Evolutionary conservation across 2,797 vertebrate species (phyloP), one percentile per base, ranked within the genome.

Genomic region (Kryptolebias ocellatus): DNA sequence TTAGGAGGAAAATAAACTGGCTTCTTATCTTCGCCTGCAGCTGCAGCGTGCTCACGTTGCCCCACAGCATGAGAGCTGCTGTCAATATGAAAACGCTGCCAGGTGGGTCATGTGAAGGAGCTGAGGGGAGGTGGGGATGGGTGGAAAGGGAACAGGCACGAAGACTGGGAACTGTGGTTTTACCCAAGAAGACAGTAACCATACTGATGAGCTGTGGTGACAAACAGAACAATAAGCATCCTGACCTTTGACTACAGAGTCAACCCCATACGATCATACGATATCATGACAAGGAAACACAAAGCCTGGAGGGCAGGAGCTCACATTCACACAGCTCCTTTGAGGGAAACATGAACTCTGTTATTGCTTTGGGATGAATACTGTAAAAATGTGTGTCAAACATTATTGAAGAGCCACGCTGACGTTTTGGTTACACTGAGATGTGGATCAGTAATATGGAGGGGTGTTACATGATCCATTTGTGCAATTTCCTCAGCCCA

Each of bases 21-120:
- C 10, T 73, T 86, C 86, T 91, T 92, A 92, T 91, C 90, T 91
- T 74, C 42, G 80, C 74, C 72, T 74, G 79, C 88, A 91, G 88
- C 87, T 79, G 83, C 82, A 80, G 74, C 17, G 61, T 78, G 80
- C 82, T 81, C 67, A 67, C 29, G 15, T 53, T 69, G 67, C 60
- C 79, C 81, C 84, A 67, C 69, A 71, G 81, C 76, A 65, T 15
- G 31, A 81, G 61, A 27, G 18, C 70, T 61, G 88, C 81, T 86
- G 86, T 90, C 86, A 88, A 47, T 73, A 69, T 67, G 74, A 75
- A 81, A 74, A 60, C 39, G 37, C 80, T 55, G 37, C 50, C 10
- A 64, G 82, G 80, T 72, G 86, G 88, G 80, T 87, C 24, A 42
- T 47, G 60, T 74, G 68, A 66, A 79, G 72, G 68, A 77, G 67